Conservation (phyloP, 2,797 vertebrate species). For the Bucorvus abyssinicus region DNA sequence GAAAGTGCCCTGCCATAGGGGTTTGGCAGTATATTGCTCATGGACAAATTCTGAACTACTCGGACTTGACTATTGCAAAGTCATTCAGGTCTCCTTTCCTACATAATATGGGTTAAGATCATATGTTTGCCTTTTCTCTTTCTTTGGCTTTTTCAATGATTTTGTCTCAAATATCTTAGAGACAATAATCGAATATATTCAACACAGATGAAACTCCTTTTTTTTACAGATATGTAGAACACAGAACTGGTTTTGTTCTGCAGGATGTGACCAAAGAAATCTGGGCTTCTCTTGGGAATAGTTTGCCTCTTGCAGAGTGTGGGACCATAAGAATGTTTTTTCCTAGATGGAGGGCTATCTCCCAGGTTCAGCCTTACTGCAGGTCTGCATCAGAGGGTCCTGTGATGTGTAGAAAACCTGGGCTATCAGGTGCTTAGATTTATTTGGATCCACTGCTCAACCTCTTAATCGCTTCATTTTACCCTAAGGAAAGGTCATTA, state of each 20-base stretch:
- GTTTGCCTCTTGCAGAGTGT: background rate
- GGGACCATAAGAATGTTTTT: background rate
- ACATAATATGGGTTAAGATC: background rate
- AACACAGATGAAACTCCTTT: background rate
- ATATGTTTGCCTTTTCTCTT: background rate
- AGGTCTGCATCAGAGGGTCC: background rate
- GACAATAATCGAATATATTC: background rate
- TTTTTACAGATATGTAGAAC: background rate
- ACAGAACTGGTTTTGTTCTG: background rate
- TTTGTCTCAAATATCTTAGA: background rate
- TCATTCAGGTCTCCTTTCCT: background rate
- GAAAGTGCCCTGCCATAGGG: too few relatives aligned
- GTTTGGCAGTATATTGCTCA: background rate
- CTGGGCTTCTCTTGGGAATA: background rate
- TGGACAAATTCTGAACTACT: too few relatives aligned
- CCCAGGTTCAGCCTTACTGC: background rate
- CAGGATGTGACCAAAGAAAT: background rate
- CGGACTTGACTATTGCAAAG: background rate
- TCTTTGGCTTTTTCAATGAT: background rate
- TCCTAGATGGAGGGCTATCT: fast-evolving
- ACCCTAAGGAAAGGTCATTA: background rate
- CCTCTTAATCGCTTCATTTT: background rate
- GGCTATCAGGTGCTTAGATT: background rate
- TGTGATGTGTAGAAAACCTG: background rate
- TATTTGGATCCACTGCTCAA: background rate